Percentiles rank a stretch among this genome's conserved stretches.
These are phyloP conservation scores for Zaprionus ghesquierei DNA, from an alignment of 1,140 invertebrate genomes.

Conservation along the genomic window DNA sequence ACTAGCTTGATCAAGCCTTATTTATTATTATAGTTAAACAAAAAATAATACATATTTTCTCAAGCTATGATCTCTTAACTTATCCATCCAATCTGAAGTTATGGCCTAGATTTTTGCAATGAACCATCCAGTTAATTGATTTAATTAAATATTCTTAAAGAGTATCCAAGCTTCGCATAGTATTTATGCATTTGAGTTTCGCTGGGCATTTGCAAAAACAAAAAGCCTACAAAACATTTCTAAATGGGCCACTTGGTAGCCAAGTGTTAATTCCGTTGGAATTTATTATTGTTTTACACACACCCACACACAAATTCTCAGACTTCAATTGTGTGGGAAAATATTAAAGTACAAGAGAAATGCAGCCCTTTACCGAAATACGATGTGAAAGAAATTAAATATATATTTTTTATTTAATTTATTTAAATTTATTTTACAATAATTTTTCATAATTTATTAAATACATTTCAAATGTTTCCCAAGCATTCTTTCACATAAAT, in stretches of 20 bases:
- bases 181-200: too few species aligned
- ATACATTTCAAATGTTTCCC: slow-evolving; percentile 6
- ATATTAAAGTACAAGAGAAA: slow-evolving; percentile 1
- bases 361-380: not conserved
- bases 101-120: too few species aligned
- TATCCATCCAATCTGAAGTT: too few species aligned
- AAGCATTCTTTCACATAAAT: slow-evolving; percentile 8
- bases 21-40: too few species aligned
- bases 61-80: too few species aligned
- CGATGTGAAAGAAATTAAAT: too few species aligned
- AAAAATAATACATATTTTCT: too few species aligned
- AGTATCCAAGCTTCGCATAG: not conserved
- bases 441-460: slow-evolving; percentile 12
- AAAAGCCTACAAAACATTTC: not conserved
- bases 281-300: slow-evolving; percentile 60
- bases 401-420: not conserved
- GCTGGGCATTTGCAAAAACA: not conserved
- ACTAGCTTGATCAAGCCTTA: too few species aligned
- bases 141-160: not conserved
- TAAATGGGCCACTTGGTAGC: slow-evolving; percentile 48
- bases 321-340: slow-evolving; percentile 34
- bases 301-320: not conserved
- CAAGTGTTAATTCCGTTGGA: slow-evolving; percentile 68
- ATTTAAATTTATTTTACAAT: not conserved
- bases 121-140: too few species aligned